Base-by-base conservation (phyloP, 1,140 invertebrate species). In the Drosophila suzukii region DNA sequence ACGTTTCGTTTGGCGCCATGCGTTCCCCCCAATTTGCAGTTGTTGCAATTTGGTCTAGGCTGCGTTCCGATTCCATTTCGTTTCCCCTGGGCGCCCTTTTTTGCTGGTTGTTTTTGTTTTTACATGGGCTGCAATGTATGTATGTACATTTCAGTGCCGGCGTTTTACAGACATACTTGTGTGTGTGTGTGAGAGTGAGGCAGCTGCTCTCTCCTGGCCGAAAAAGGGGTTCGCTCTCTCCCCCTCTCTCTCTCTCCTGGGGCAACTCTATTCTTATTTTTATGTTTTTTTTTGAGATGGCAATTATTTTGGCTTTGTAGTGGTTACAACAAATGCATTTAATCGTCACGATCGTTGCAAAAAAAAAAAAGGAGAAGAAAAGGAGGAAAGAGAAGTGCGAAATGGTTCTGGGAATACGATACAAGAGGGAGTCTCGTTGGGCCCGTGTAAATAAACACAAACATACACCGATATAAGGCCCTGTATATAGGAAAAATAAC, bases 1-100 rank as follows among this genome's bases (percentile, higher is more conserved):
- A 70, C 51, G 75, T 77, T 77, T 77, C 75, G 75, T 67, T 76
- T 76, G 54, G 73, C 73, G 73, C 73, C 73, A 67, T 76, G 73
- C 73, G 73, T 76, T 76, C 73, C 73, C 73, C 73, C 73, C 63
- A 73, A 61, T 72, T 72, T 57, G 43, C 68, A 61, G 70, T 73
- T 75, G 70, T 75, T 75, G 73, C 73, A 75, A 75, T 75, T 75
- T 47, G 41, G 73, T 76, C 73, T 86, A 88, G 65, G 65, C 76
- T 68, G 60, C 47, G 84, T 86, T 81, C 41, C 68, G 47, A 54
- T 73, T 32, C 63, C 63, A 56, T 34, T 44, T 71, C 43, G 73
- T 76, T 76, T 67, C 73, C 73, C 73, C 73, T 75, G 61, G 57
- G 57, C 59, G 58, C 49, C 60, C 74, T 75, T 85, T 55, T 56